Conservation (phyloP, 2,797 vertebrate genomes). For the Eulemur rubriventer region DNA sequence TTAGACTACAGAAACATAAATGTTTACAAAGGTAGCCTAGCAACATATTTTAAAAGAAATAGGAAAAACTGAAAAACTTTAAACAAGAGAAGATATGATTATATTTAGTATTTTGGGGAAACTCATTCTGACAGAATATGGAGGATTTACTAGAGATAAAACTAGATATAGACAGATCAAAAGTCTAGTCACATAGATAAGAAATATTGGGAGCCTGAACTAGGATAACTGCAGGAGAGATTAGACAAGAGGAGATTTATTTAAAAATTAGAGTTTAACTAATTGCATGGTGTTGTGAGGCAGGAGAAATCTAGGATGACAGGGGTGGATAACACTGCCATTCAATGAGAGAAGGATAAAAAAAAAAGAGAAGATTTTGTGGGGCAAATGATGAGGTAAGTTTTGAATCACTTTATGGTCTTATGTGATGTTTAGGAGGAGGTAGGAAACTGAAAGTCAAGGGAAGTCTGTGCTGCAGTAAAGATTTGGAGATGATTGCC, state of each 20-base stretch:
- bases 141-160: neutral
- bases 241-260: neutral
- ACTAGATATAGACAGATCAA: neutral
- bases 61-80: neutral
- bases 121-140: neutral
- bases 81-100: neutral
- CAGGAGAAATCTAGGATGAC: neutral
- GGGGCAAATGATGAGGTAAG: neutral
- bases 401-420: neutral
- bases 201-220: neutral
- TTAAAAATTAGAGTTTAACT: neutral
- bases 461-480: neutral
- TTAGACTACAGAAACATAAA: neutral
- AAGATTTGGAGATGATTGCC: neutral
- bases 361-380: neutral
- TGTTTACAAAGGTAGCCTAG: neutral
- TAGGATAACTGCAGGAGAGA: neutral
- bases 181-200: neutral
- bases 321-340: neutral
- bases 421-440: neutral
- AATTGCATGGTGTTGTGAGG: neutral
- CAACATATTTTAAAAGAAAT: neutral
- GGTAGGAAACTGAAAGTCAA: neutral
- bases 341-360: neutral
- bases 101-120: neutral